Percentiles rank a stretch among this genome's conserved stretches.
Conservation (phyloP, 2,797 vertebrate species). For the Rachycentron canadum region DNA sequence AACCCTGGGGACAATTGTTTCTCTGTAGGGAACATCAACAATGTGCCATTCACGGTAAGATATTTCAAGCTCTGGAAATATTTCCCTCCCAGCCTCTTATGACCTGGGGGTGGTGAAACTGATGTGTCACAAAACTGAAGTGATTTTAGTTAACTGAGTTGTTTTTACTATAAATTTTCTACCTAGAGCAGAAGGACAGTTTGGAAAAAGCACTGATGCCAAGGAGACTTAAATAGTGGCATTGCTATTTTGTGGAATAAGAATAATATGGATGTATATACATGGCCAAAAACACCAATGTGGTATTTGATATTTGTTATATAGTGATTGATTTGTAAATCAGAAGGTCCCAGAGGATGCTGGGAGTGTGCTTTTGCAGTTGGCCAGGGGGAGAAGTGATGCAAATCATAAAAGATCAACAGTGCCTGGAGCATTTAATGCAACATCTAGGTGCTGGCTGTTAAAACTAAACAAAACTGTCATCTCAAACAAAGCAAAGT, state of each 20-base stretch:
- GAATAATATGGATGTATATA: not conserved
- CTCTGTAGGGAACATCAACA: constrained; percentile 92
- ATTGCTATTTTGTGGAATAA: not conserved
- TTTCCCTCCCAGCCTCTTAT: constrained; percentile 35
- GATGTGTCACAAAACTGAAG: constrained; percentile 28
- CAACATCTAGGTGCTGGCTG: not conserved
- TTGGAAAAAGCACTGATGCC: not conserved
- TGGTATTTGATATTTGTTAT: not conserved
- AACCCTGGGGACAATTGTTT: constrained; percentile 98
- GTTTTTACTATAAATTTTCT: constrained; percentile 5
- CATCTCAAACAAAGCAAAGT: not conserved
- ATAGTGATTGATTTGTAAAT: not conserved
- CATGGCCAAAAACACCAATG: not conserved
- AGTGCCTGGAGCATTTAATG: not conserved
- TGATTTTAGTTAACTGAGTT: constrained; percentile 7
- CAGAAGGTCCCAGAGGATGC: not conserved
- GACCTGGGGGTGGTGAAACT: constrained; percentile 4
- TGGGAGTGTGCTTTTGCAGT: not conserved
- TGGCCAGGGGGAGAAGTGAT: too few relatives aligned
- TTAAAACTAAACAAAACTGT: not conserved
- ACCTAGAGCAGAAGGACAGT: not conserved
- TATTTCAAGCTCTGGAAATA: constrained; percentile 57
- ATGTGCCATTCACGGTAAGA: constrained; percentile 95
- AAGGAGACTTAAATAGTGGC: constrained; percentile 5
- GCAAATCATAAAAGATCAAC: not conserved